Conservation (phyloP, 2,797 vertebrate genomes). For the Scomberomorus guttatus region DNA sequence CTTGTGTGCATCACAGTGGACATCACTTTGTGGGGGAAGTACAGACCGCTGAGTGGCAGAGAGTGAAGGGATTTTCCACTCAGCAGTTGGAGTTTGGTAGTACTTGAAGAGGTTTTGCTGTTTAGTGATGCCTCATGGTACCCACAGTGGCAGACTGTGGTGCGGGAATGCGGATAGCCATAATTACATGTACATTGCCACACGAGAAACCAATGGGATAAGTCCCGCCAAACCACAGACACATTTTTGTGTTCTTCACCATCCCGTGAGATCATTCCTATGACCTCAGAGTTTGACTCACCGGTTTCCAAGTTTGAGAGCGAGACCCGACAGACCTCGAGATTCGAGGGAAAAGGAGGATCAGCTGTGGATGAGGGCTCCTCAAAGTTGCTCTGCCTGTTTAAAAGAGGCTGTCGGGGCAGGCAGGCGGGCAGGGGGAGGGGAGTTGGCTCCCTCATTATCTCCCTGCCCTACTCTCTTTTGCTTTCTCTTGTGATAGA, state of each 20-base stretch:
- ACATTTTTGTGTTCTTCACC: slow-evolving; percentile 34
- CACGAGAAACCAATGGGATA: slow-evolving; percentile 45
- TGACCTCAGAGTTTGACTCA: slow-evolving; percentile 58
- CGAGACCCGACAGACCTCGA: not conserved
- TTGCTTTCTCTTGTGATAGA: slow-evolving; percentile 60
- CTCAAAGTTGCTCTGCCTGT: slow-evolving; percentile 46
- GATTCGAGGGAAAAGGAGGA: slow-evolving; percentile 21
- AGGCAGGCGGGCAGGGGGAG: slow-evolving; percentile 39
- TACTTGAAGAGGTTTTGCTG: slow-evolving; percentile 41
- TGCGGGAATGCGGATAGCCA: slow-evolving; percentile 60
- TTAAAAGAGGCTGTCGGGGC: slow-evolving; percentile 47
- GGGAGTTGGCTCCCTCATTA: slow-evolving; percentile 36
- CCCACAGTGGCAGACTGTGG: slow-evolving; percentile 51
- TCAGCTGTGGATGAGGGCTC: slow-evolving; percentile 29
- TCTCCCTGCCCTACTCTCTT: slow-evolving; percentile 51
- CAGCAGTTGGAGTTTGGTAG: slow-evolving; percentile 49
- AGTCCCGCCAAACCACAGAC: slow-evolving; percentile 56
- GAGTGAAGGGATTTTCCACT: slow-evolving; percentile 52
- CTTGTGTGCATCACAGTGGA: slow-evolving; percentile 10
- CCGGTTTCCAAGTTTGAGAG: slow-evolving; percentile 37
- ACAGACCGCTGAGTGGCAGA: slow-evolving; percentile 28
- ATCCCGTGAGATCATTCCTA: slow-evolving; percentile 11
- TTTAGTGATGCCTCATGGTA: slow-evolving; percentile 34
- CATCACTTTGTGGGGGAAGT: slow-evolving; percentile 7
- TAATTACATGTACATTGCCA: slow-evolving; percentile 62